Base-by-base conservation (phyloP, 1,140 invertebrate species). In the Platyscapa corneri region DNA sequence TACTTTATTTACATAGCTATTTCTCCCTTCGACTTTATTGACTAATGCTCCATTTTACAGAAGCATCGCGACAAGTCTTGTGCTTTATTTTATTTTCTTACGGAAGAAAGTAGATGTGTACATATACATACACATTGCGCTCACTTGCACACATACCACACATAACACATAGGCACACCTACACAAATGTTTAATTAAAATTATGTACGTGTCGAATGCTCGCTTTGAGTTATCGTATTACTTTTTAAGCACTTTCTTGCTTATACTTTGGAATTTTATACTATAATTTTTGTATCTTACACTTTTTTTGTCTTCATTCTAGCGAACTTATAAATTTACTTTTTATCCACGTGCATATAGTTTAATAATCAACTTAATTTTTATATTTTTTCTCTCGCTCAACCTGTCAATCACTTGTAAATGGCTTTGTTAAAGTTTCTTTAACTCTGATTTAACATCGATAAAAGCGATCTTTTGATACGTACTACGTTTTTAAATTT, bases 71-170 rank as follows among this genome's bases (percentile, higher is more conserved):
- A 86, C 84, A 72, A 82, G 86, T 84, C 86, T 92, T 91, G 90
- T 91, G 90, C 91, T 87, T 90, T 86, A 79, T 32, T 67, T n/a
- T 81, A 53, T 65, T 46, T 34, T 88, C 81, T 87, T 80, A 87
- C 86, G 90, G 90, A 92, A 91, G 89, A 92, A 91, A 91, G 89
- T 89, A 91, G 78, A 81, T 88, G 83, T 46, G 77, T 84, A 27
- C 86, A 60, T 84, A 34, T n/a, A 53, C 80, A 74, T 39, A 14
- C 37, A n/a, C 27, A 23, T 8, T 46, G 42, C 72, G n/a, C 20
- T 2, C 20, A 46, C 20, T 0, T 30, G 12, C 39, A 46, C 32
- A n/a, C 72, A 37, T 37, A n/a, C 42, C 42, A 7, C 42, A 12
- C 5, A 46, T 46, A 5, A 74, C 12, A 42, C 39, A 42, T 74